A percentile compares a stretch with the other conserved stretches of the same genome.
Conservation (phyloP, 53 echinoderm and acorn worm genomes). For the Henricia sp. region DNA sequence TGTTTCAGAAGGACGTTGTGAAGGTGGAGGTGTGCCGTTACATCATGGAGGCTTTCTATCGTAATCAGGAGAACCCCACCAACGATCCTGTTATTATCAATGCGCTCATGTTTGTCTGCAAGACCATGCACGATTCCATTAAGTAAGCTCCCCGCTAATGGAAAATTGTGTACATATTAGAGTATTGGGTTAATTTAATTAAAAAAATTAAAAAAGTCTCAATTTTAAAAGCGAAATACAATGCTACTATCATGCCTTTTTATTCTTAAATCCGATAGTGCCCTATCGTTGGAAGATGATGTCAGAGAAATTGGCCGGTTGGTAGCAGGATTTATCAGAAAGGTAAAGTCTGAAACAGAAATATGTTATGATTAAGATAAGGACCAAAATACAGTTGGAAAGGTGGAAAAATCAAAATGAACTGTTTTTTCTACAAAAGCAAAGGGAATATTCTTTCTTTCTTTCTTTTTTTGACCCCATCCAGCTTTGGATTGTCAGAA, state of each 20-base stretch:
- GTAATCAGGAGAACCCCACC: constrained; percentile 82
- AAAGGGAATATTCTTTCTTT: too few relatives aligned
- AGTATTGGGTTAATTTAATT: too few relatives aligned
- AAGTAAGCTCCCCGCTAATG: constrained; percentile 70
- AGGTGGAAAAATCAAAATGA: background rate
- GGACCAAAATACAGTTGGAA: background rate
- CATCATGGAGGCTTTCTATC: constrained; percentile 94
- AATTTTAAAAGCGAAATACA: too few relatives aligned
- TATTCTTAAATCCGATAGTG: constrained; percentile 56
- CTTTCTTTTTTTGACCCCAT: too few relatives aligned
- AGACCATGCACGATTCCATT: constrained; percentile 98
- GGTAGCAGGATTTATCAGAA: constrained; percentile 86
- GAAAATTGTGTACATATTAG: too few relatives aligned
- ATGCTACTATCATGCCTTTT: background rate
- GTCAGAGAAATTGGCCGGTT: constrained; percentile 81
- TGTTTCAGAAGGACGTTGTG: constrained; percentile 98
- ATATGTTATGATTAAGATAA: background rate
- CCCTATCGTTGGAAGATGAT: constrained; percentile 92
- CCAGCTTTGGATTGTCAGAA: too few relatives aligned
- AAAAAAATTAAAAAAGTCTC: too few relatives aligned
- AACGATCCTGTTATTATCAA: constrained; percentile 97
- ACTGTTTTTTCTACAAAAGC: too few relatives aligned
- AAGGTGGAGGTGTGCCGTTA: constrained; percentile 85
- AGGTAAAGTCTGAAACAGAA: constrained; percentile 61
- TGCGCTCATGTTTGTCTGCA: constrained; percentile 96